phyloP scores from a whole-genome alignment of 1,140 invertebrate genomes.

The Andricus grossulariae region DNA sequence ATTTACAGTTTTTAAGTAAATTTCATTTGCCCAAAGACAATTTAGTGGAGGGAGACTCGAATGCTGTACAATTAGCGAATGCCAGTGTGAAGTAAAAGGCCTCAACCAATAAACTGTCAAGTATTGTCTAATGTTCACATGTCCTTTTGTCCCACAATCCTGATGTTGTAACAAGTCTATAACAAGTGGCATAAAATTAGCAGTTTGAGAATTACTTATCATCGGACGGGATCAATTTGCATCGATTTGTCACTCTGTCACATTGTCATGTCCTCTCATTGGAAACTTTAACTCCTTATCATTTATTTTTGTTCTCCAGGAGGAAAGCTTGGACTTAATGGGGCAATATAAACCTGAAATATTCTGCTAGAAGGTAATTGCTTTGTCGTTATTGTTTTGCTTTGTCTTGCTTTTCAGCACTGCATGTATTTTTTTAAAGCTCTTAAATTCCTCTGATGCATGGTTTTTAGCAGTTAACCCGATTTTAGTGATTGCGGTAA shows the following conservation, averaged over 20 bases:
- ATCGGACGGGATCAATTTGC: not conserved
- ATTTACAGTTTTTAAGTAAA: too few species aligned
- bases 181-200: too few species aligned
- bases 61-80: too few species aligned
- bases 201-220: too few species aligned
- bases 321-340: constrained; percentile 89
- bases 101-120: too few species aligned
- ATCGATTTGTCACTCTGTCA: constrained; percentile 35
- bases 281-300: constrained; percentile 56
- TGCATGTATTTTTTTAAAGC: constrained; percentile 51
- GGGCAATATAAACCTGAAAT: constrained; percentile 90
- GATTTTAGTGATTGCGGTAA: too few species aligned
- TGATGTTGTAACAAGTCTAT: too few species aligned
- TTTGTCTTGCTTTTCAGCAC: constrained; percentile 54
- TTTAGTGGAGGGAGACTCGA: too few species aligned
- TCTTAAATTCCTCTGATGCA: constrained; percentile 41
- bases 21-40: too few species aligned
- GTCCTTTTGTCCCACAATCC: too few species aligned
- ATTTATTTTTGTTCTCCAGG: constrained; percentile 80
- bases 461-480: constrained; percentile 35
- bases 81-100: too few species aligned
- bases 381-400: constrained; percentile 72
- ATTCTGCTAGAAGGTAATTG: constrained; percentile 86
- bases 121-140: too few species aligned
- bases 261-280: constrained; percentile 48